Percentiles rank a stretch among this genome's conserved stretches.
Evolutionary conservation across 2,888 invertebrate genomes (phyloP).

Genomic region (Drepana falcataria): DNA sequence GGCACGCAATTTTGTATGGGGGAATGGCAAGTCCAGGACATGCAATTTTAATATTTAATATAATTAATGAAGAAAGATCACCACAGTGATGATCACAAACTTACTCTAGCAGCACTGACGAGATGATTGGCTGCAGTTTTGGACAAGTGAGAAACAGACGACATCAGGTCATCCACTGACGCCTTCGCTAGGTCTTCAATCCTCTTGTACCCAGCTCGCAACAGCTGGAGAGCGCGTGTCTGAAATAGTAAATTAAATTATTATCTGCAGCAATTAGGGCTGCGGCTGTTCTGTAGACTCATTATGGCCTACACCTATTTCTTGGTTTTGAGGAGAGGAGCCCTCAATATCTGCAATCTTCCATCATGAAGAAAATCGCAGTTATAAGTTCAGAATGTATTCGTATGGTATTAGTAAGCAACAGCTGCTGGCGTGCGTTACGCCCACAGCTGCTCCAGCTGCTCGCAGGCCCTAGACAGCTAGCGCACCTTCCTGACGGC

Average conservation of each 20-base stretch:
- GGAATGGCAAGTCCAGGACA: too few relatives aligned
- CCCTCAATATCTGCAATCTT: too few relatives aligned
- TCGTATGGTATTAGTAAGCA: too few relatives aligned
- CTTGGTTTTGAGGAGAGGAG: too few relatives aligned
- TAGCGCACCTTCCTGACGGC: constrained; percentile 83
- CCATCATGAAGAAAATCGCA: too few relatives aligned
- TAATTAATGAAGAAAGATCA: background rate
- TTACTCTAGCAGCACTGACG: constrained; percentile 91
- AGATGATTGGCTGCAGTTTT: constrained; percentile 87
- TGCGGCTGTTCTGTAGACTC: too few relatives aligned
- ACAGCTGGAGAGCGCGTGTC: constrained; percentile 91
- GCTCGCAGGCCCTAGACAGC: too few relatives aligned
- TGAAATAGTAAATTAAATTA: constrained; percentile 30
- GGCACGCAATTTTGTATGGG: too few relatives aligned
- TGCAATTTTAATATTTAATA: too few relatives aligned
- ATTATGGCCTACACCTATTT: too few relatives aligned
- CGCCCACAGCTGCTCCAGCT: constrained; percentile 89
- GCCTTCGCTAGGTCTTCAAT: constrained; percentile 88
- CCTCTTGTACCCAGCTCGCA: constrained; percentile 88
- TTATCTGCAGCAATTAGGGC: constrained; percentile 7
- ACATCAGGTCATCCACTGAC: constrained; percentile 79
- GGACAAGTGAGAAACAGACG: constrained; percentile 84
- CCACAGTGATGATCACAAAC: constrained; percentile 1
- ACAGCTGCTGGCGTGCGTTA: constrained; percentile 75
- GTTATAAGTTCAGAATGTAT: too few relatives aligned